phyloP scores from a whole-genome alignment of 2,797 vertebrate genomes.

The Choloepus didactylus region DNA sequence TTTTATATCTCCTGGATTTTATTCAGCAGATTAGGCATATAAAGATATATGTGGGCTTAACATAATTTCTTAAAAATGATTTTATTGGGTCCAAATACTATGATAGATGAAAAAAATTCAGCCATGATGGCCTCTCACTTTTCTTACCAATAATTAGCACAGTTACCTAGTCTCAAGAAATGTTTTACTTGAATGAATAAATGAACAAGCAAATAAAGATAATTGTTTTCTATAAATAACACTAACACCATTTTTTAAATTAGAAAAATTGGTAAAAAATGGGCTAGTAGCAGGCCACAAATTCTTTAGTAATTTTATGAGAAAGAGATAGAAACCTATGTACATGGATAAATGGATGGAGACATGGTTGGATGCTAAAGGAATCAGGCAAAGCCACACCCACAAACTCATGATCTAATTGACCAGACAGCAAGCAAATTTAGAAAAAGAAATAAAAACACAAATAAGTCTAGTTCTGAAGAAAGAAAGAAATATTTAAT shows the following conservation, averaged over 20 bases:
- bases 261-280: background rate
- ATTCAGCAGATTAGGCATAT: background rate
- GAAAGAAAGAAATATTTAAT: background rate
- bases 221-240: slow-evolving; percentile 39
- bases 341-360: background rate
- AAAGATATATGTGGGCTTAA: background rate
- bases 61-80: background rate
- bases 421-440: background rate
- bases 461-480: background rate
- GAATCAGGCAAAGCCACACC: background rate
- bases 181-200: slow-evolving; percentile 66
- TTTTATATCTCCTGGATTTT: background rate
- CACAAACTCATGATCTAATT: background rate
- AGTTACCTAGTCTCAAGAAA: slow-evolving; percentile 42
- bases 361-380: background rate
- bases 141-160: background rate
- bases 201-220: slow-evolving; percentile 39
- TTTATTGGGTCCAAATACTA: background rate
- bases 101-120: background rate
- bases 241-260: slow-evolving; percentile 20
- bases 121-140: background rate
- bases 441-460: background rate
- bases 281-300: background rate
- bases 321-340: background rate
- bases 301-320: background rate